phyloP scores from a whole-genome alignment of 2,113 vertebrate species.

The Tychaedon coryphoeus region DNA sequence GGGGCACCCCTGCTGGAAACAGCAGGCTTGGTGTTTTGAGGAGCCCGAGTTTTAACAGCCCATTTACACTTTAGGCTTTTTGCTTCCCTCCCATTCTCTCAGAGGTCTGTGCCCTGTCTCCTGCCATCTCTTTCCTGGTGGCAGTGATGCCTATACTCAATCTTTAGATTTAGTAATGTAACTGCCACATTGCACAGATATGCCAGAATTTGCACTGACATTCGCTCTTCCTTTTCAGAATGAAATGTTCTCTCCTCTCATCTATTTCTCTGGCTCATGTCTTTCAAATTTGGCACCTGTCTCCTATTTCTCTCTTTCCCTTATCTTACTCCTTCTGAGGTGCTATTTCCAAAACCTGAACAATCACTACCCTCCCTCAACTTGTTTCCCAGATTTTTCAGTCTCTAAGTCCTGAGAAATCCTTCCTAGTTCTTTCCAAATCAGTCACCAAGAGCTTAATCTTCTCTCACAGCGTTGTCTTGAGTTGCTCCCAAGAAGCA shows the following conservation, averaged over 20 bases:
- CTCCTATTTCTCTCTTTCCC: not conserved
- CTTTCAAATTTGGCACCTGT: slow-evolving; percentile 1
- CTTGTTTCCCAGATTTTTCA: not conserved
- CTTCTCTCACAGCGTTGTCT: not conserved
- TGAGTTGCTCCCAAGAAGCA: not conserved
- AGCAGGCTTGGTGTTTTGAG: not conserved
- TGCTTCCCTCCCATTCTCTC: not conserved
- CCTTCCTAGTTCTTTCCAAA: not conserved
- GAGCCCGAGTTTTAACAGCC: not conserved
- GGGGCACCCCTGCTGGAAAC: not conserved
- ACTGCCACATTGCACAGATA: not conserved
- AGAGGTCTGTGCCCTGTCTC: not conserved
- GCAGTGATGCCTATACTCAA: not conserved
- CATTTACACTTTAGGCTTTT: not conserved
- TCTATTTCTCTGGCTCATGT: not conserved
- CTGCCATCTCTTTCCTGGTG: not conserved
- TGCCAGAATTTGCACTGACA: slow-evolving; percentile 14
- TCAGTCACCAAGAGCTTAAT: not conserved
- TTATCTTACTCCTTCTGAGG: not conserved
- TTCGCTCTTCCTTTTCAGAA: not conserved
- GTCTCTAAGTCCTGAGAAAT: not conserved
- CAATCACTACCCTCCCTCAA: not conserved
- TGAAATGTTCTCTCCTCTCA: slow-evolving; percentile 20
- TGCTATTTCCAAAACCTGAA: not conserved
- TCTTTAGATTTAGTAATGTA: not conserved